Percentiles rank a stretch among this genome's conserved stretches.
These are phyloP conservation scores for Steinernema khuongi DNA, from an alignment of 1,140 invertebrate genomes.

Conservation along the genomic window DNA sequence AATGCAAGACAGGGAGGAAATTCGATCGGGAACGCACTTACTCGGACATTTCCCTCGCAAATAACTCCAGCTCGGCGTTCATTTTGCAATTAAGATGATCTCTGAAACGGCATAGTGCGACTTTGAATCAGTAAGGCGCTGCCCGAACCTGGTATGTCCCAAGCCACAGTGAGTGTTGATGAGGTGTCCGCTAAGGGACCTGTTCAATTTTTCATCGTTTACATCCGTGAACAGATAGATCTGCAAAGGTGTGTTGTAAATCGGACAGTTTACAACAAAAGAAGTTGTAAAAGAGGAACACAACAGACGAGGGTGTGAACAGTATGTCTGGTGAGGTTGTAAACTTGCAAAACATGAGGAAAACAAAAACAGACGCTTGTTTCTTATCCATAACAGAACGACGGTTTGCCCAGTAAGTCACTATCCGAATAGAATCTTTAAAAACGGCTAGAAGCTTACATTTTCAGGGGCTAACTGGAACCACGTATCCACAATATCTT, in stretches of 20 bases:
- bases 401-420: not conserved
- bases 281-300: constrained; percentile 29
- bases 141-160: constrained; percentile 21
- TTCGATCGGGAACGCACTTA: constrained; percentile 15
- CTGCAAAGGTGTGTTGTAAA: constrained; percentile 3
- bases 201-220: constrained; percentile 13
- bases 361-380: too few species aligned
- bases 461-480: constrained; percentile 26
- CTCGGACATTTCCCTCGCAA: not conserved
- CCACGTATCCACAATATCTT: constrained; percentile 23
- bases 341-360: too few species aligned
- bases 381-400: too few species aligned
- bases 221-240: constrained; percentile 19
- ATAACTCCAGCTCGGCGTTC: not conserved
- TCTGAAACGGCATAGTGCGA: not conserved
- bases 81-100: not conserved
- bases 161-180: constrained; percentile 20
- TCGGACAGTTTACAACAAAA: constrained; percentile 21
- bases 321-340: not conserved
- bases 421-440: not conserved
- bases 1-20: not conserved
- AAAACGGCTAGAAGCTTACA: not conserved
- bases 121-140: not conserved
- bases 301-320: not conserved
- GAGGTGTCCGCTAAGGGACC: constrained; percentile 18